phyloP scores from a whole-genome alignment of 2,113 vertebrate species.

The Theristicus caerulescens region DNA sequence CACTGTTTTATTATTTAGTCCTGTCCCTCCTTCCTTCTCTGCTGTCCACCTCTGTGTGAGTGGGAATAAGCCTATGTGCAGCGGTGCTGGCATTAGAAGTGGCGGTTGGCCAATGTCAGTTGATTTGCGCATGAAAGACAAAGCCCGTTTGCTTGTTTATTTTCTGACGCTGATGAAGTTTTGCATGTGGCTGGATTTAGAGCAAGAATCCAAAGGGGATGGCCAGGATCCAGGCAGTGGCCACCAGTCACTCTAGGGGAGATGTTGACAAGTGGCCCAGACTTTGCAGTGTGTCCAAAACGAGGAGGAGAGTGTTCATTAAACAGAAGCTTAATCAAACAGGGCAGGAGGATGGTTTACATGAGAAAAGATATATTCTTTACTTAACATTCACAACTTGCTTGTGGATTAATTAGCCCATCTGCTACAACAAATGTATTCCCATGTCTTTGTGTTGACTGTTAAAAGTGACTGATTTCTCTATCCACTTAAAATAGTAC shows the following conservation, averaged over 20 bases:
- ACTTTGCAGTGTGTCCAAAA: conserved; percentile 48
- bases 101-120: neutral
- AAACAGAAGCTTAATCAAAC: conserved; percentile 67
- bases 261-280: conserved; percentile 55
- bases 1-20: neutral
- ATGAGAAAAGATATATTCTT: conserved; percentile 71
- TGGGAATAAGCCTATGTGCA: neutral
- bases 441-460: conserved; percentile 62
- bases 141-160: conserved; percentile 40
- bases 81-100: neutral
- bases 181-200: conserved; percentile 36
- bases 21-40: neutral
- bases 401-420: conserved; percentile 87
- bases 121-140: conserved; percentile 19
- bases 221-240: conserved; percentile 23
- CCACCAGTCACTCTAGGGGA: conserved; percentile 13
- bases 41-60: neutral
- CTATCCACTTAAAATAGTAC: conserved; percentile 56
- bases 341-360: conserved; percentile 58
- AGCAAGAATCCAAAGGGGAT: conserved; percentile 31
- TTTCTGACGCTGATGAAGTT: conserved; percentile 50
- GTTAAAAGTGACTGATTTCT: conserved; percentile 61
- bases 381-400: conserved; percentile 82
- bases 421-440: conserved; percentile 80
- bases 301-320: conserved; percentile 21